phyloP scores from a whole-genome alignment of 2,113 vertebrate species.

The Brienomyrus brachyistius region DNA sequence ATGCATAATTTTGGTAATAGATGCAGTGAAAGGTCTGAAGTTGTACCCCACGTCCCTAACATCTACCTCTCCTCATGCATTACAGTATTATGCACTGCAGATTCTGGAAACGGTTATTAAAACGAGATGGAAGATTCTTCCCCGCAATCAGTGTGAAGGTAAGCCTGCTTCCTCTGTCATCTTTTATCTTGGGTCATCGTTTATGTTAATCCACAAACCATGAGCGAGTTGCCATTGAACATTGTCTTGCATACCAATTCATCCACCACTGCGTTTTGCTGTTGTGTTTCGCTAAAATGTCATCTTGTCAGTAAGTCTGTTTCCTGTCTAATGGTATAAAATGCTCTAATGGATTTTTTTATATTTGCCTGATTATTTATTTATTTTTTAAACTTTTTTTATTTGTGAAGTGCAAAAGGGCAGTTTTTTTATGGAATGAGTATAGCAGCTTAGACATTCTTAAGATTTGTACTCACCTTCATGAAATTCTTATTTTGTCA shows the following conservation, averaged over 20 bases:
- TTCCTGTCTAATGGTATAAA: not conserved
- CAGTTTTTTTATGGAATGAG: not conserved
- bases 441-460: not conserved
- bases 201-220: not conserved
- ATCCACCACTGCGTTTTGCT: not conserved
- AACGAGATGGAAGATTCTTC: conserved; percentile 99
- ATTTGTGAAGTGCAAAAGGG: not conserved
- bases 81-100: conserved; percentile 99
- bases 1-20: conserved; percentile 35
- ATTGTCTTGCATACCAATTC: not conserved
- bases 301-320: not conserved
- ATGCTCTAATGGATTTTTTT: not conserved
- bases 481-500: not conserved
- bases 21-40: not conserved
- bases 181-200: not conserved
- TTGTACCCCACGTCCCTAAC: conserved; percentile 32
- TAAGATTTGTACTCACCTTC: not conserved
- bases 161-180: conserved; percentile 38
- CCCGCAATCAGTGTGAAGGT: conserved; percentile 98
- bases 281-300: not conserved
- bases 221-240: not conserved
- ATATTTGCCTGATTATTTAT: not conserved
- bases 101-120: conserved; percentile 99
- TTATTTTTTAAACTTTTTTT: not conserved
- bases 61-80: conserved; percentile 65